phyloP scores from a whole-genome alignment of 2,888 invertebrate genomes.

The Entomobrya proxima region DNA sequence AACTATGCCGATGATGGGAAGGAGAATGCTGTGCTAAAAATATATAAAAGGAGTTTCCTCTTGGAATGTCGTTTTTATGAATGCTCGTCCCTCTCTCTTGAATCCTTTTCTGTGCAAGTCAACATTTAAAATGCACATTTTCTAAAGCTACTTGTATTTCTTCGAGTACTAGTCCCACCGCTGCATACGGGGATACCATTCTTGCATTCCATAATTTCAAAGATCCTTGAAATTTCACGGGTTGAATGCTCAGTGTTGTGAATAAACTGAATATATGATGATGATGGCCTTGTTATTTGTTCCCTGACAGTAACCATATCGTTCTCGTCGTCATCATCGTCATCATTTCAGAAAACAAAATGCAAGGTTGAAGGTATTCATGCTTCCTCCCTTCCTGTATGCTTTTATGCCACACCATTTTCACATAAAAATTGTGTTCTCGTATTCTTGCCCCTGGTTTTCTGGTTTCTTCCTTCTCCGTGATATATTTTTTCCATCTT shows the following conservation, averaged over 20 bases:
- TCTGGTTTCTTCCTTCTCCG: slow-evolving; percentile 24
- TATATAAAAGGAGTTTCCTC: slow-evolving; percentile 47
- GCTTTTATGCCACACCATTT: not conserved
- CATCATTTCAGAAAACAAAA: slow-evolving; percentile 24
- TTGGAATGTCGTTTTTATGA: slow-evolving; percentile 53
- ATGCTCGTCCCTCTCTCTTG: not conserved
- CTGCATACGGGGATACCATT: too few species aligned
- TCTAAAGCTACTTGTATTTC: not conserved
- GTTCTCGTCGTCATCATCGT: slow-evolving; percentile 22
- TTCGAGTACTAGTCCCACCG: not conserved
- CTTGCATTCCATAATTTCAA: not conserved
- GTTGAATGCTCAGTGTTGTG: not conserved
- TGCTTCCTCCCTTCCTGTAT: not conserved
- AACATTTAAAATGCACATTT: not conserved
- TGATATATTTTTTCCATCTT: slow-evolving; percentile 27
- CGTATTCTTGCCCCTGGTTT: not conserved
- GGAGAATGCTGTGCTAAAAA: slow-evolving; percentile 58
- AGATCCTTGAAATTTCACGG: slow-evolving; percentile 7
- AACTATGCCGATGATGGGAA: slow-evolving; percentile 5
- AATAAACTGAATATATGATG: slow-evolving; percentile 32
- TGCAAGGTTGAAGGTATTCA: not conserved
- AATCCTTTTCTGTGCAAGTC: not conserved
- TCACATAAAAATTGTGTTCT: slow-evolving; percentile 5
- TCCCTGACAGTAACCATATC: slow-evolving; percentile 46
- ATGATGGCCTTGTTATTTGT: slow-evolving; percentile 29